A percentile compares a stretch with the other conserved stretches of the same genome.
Conservation (phyloP, 2,113 vertebrate species). For the Bostrychus sinensis region DNA sequence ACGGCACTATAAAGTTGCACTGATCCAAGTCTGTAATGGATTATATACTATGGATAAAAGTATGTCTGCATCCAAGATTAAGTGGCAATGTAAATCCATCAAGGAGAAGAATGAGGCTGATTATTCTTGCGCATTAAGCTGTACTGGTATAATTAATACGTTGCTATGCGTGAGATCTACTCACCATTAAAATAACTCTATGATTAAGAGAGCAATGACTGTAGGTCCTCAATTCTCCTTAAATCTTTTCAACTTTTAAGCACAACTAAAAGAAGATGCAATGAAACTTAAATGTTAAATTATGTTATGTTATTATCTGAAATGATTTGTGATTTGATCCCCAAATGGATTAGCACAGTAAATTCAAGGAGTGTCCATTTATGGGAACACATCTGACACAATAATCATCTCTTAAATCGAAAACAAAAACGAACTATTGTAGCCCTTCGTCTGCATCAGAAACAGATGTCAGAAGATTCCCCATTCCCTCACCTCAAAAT, state of each 20-base stretch:
- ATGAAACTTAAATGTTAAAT: too few relatives aligned
- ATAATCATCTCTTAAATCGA: constrained; percentile 48
- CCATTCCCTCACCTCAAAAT: constrained; percentile 26
- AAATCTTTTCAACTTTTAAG: too few relatives aligned
- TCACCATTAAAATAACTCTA: too few relatives aligned
- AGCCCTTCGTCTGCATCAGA: constrained; percentile 54
- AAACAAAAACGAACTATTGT: constrained; percentile 33
- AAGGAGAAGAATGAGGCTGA: not conserved
- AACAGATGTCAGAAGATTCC: constrained; percentile 55
- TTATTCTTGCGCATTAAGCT: not conserved
- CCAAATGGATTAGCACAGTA: constrained; percentile 30
- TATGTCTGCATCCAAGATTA: not conserved
- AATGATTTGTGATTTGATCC: constrained; percentile 20
- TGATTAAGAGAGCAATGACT: too few relatives aligned
- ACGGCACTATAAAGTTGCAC: constrained; percentile 29
- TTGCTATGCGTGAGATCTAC: not conserved
- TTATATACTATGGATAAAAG: constrained; percentile 27
- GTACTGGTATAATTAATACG: constrained; percentile 17
- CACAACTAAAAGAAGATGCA: too few relatives aligned
- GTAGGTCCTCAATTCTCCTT: too few relatives aligned
- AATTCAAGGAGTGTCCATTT: constrained; percentile 56
- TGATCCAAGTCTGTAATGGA: constrained; percentile 23
- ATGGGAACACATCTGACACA: constrained; percentile 50
- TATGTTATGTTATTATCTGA: not conserved
- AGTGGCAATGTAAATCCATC: constrained; percentile 35